phyloP scores from a whole-genome alignment of 2,797 vertebrate genomes.

The Peromyscus melanophrys region DNA sequence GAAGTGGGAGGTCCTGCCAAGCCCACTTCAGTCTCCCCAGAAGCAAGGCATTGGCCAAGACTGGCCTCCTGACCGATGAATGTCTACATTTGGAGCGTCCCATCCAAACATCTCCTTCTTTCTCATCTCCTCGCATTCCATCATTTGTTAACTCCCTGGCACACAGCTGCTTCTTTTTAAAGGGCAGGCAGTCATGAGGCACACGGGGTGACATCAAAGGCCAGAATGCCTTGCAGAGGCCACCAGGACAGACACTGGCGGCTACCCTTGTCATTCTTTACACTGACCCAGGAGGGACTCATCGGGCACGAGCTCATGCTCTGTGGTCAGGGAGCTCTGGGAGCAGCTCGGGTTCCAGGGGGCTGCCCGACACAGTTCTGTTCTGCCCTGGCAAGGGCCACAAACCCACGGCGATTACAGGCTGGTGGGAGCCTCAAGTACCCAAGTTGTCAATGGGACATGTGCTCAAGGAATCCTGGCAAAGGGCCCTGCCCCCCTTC shows the following conservation, averaged over 20 bases:
- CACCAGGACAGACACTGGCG: fast-evolving
- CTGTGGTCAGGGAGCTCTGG: constrained; percentile 44
- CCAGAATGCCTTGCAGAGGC: constrained; percentile 71
- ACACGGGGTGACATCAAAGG: constrained; percentile 83
- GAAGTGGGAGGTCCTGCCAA: not conserved
- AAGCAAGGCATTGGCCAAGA: fast-evolving
- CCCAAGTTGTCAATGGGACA: not conserved
- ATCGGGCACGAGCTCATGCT: not conserved
- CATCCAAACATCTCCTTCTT: not conserved
- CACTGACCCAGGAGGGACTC: not conserved
- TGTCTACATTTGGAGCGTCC: not conserved
- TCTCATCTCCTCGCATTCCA: not conserved
- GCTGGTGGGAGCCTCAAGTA: not conserved
- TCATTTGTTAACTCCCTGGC: constrained; percentile 75
- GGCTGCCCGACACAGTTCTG: not conserved
- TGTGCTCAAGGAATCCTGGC: not conserved
- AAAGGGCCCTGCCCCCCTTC: not conserved
- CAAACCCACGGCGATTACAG: not conserved
- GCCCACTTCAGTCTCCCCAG: not conserved
- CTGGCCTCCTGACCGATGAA: constrained; percentile 43
- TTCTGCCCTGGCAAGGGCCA: not conserved
- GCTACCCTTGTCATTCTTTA: constrained; percentile 44
- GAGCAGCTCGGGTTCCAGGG: not conserved
- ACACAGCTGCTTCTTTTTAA: constrained; percentile 86
- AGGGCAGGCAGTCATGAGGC: constrained; percentile 81